Base-by-base conservation (phyloP, 35 echinoderm and acorn worm species). In the Amphiura filiformis region DNA sequence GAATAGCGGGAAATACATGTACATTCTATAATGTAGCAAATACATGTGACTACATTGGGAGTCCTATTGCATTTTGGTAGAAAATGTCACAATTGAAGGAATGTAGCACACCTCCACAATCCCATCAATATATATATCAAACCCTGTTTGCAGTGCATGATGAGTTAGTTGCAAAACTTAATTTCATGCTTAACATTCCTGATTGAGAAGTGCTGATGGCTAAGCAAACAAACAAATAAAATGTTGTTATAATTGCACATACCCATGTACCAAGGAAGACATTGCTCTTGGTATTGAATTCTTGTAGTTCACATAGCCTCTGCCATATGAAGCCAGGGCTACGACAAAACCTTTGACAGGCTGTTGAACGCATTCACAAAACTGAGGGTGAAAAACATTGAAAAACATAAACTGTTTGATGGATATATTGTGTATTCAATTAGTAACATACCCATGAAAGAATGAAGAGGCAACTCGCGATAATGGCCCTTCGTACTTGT, bases 401-500 rank as follows among this genome's bases (percentile, higher is more conserved):
- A 42, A 31, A 42, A 42, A 82, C 38, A 39, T 23, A n/a, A 42
- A 13, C 13, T n/a, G 0, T 82, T 40, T 42, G 32, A 44, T 34
- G 31, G 35, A 44, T 57, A 2, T 11, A 5, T 9, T 9, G 41
- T 47, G n/a, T 47, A 47, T 47, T 47, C 2, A 15, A 4, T 35
- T 0, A 30, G 33, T 18, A 13, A 85, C 83, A 65, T 93, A 99
- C 96, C 96, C 88, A 82, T 93, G 83, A 76, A 95, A 92, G 22
- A 99, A 87, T 38, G 96, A 92, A 22, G 96, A 87, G 75, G 96
- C 96, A 0, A 89, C 90, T 37, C 96, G 31, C 11, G 87, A 89
- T 37, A 94, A 82, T 1, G 90, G 41, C 26, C 96, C 96, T 39
- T 99, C 96, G 35, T 94, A 86, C 86, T 88, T 99, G 56, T 99